Evolutionary conservation across 1,140 invertebrate species (phyloP).

Genomic region (Ips typographus): DNA sequence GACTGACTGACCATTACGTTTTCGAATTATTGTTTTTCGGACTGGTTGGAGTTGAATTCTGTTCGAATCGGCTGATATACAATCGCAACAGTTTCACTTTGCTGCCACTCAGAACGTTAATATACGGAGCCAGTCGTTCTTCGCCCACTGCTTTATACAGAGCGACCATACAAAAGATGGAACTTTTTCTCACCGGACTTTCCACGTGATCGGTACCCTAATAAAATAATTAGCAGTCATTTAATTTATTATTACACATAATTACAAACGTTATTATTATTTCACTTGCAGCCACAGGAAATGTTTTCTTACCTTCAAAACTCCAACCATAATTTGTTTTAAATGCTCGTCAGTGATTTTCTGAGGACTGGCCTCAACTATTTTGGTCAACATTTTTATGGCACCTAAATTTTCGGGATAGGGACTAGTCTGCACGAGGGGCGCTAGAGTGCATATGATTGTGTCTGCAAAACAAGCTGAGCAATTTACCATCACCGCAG

Average conservation of each 20-base stretch:
- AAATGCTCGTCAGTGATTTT: conserved; percentile 74
- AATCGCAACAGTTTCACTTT: conserved; percentile 60
- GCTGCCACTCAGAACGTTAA: conserved; percentile 77
- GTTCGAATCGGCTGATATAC: conserved; percentile 45
- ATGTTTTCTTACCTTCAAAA: conserved; percentile 68
- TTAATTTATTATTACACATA: conserved; percentile 2
- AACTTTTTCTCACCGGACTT: conserved; percentile 88
- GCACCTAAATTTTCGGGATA: conserved; percentile 87
- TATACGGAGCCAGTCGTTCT: conserved; percentile 74
- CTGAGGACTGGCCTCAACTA: conserved; percentile 69
- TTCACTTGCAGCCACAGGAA: neutral
- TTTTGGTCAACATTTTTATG: conserved; percentile 89
- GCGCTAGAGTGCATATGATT: conserved; percentile 59
- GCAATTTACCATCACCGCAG: conserved; percentile 42
- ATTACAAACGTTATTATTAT: neutral
- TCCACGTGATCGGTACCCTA: conserved; percentile 86
- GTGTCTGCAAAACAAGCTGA: conserved; percentile 51
- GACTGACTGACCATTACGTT: neutral
- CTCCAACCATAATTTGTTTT: conserved; percentile 80
- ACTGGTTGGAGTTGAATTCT: neutral
- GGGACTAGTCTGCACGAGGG: conserved; percentile 81
- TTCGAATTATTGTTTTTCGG: neutral
- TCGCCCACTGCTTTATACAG: conserved; percentile 86
- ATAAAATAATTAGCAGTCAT: conserved; percentile 18
- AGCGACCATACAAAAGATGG: conserved; percentile 94